A percentile compares a stretch with the other conserved stretches of the same genome.
These are phyloP conservation scores for Hesperophylax magnus DNA, from an alignment of 1,140 invertebrate genomes.

Conservation along the genomic window DNA sequence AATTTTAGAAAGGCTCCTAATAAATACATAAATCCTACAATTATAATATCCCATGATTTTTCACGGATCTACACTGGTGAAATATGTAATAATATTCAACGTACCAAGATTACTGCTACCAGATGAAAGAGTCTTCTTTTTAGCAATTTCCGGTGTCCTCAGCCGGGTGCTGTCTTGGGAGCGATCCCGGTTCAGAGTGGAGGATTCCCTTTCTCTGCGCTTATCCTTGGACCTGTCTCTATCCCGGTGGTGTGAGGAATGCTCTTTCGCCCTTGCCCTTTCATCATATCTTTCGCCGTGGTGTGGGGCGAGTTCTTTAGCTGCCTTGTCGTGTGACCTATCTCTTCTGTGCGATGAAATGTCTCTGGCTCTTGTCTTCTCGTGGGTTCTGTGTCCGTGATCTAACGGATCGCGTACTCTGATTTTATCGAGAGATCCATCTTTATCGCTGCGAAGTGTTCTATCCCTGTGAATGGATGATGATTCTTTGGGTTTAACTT, in stretches of 20 bases:
- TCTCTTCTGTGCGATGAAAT: conserved; percentile 13
- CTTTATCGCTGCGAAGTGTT: background rate
- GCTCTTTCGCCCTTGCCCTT: background rate
- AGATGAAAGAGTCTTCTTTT: conserved; percentile 6
- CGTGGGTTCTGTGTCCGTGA: background rate
- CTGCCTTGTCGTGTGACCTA: background rate
- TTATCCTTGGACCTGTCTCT: background rate
- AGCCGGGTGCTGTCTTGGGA: conserved; percentile 13
- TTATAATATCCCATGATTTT: too few species aligned
- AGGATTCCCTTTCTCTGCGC: conserved; percentile 10
- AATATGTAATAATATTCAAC: background rate
- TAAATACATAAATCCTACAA: too few species aligned
- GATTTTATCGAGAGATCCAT: conserved; percentile 21
- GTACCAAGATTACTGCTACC: conserved; percentile 4
- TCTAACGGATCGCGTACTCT: background rate
- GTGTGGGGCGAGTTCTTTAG: background rate
- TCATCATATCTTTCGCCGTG: background rate
- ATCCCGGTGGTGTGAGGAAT: background rate
- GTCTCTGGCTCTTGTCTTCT: conserved; percentile 15
- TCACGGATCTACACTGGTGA: too few species aligned
- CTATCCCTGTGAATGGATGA: background rate
- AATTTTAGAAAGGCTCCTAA: too few species aligned
- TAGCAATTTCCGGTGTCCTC: conserved; percentile 6
- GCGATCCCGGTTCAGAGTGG: background rate
- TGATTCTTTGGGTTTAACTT: background rate